phyloP scores from a whole-genome alignment of 1,140 invertebrate species.

The Atopsyche davidsoni region DNA sequence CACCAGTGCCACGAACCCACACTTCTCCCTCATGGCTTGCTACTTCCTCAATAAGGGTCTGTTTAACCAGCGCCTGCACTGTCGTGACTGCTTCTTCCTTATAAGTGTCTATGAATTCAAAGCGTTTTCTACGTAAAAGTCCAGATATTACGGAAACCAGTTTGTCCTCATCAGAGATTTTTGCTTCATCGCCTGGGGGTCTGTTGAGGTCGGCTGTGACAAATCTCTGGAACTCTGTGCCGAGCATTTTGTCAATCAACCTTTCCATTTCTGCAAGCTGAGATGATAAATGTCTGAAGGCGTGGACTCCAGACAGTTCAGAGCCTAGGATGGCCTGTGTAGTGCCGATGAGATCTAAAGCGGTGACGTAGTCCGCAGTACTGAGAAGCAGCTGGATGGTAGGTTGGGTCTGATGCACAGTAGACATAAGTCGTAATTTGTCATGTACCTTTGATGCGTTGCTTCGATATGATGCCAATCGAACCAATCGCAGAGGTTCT shows the following conservation, averaged over 20 bases:
- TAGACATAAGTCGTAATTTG: conserved; percentile 87
- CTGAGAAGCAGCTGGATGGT: conserved; percentile 92
- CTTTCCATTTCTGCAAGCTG: conserved; percentile 96
- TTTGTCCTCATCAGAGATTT: conserved; percentile 73
- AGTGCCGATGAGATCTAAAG: conserved; percentile 92
- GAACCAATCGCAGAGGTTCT: conserved; percentile 73
- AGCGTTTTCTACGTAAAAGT: conserved; percentile 76
- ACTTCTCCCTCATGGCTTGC: conserved; percentile 58
- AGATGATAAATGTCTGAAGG: conserved; percentile 91
- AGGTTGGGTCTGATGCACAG: conserved; percentile 95
- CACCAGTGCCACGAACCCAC: conserved; percentile 61
- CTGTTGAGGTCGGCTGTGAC: conserved; percentile 88
- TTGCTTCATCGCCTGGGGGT: conserved; percentile 60
- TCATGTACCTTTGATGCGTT: conserved; percentile 61
- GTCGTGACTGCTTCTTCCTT: conserved; percentile 85
- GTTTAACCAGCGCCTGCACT: conserved; percentile 83
- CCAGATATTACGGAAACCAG: conserved; percentile 84
- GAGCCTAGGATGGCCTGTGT: conserved; percentile 90
- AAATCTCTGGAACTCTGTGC: conserved; percentile 90
- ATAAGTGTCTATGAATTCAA: conserved; percentile 82
- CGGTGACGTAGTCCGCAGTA: conserved; percentile 95
- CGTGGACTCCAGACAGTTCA: conserved; percentile 85
- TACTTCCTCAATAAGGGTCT: conserved; percentile 75
- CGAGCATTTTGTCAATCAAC: conserved; percentile 94
- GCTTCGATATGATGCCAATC: conserved; percentile 55